Evolutionary conservation across 2,888 invertebrate species (phyloP), one percentile per base, ranked within the genome.

Genomic region (Sphaerophoria taeniata): DNA sequence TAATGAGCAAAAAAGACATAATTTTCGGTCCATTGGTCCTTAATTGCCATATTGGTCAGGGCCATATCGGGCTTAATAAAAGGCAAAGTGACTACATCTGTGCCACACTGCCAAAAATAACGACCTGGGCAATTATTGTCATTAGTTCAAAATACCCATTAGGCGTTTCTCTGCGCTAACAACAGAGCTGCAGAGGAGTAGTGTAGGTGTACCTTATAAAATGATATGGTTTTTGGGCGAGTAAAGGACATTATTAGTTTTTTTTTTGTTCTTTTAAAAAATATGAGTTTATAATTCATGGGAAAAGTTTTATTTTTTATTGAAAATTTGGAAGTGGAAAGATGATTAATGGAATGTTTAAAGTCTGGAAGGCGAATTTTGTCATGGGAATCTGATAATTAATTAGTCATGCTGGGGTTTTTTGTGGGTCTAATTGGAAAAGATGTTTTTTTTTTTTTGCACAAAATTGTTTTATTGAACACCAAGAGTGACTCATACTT

Each of bases 71-170:
- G 43, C 14, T 56, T 9, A 55, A 43, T 39, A 43, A 56, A 24
- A 45, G 55, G 56, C 34, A 75, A 69, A 56, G 9, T 31, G 51
- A 65, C 39, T 72, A 74, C 87, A 87, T 86, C 81, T 88, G 87
- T 85, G 84, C 16, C 61, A 24, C n/a, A 69, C 76, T 61, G 67
- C 55, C 74, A 53, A 55, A 65, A 87, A 82, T 84, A 87, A 87
- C 67, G 84, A 79, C 77, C 72, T 82, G 76, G 84, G 75, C 84
- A 87, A 87, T 81, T 87, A 87, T 81, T 80, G 77, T 84, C 61
- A 87, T 87, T 87, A 87, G 87, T 85, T 58, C 31, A 16, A 49
- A 67, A 16, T 53, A 4, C 39, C 12, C 14, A 47, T 11, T 53
- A 43, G 33, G 51, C n/a, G n/a, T 14, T 39, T 5, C 36, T 7